phyloP scores from a whole-genome alignment of 1,140 invertebrate species.

The Dolichoris vasculosae region DNA sequence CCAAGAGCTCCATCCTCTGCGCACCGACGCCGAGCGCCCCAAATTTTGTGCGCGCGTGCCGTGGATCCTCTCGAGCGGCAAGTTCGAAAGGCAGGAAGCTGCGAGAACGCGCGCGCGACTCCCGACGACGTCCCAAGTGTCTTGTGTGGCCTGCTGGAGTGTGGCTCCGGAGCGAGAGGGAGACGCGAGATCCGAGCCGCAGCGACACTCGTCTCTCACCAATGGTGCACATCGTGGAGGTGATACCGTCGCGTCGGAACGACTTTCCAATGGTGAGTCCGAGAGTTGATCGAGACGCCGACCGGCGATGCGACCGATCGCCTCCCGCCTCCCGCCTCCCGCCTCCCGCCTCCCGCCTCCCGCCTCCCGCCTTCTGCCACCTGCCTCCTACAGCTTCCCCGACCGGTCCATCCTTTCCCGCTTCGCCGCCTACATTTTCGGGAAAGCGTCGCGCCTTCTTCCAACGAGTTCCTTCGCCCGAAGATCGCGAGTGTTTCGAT shows the following conservation, averaged over 20 bases:
- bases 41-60: not conserved
- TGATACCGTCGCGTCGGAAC: constrained; percentile 73
- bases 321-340: no score
- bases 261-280: constrained; percentile 73
- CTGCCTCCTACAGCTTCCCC: no score
- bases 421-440: no score
- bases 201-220: constrained; percentile 56
- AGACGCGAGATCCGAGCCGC: not conserved
- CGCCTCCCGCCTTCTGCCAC: no score
- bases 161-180: not conserved
- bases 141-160: not conserved
- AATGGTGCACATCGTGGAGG: constrained; percentile 75
- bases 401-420: no score
- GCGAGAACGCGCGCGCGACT: not conserved
- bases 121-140: not conserved
- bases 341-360: no score
- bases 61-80: not conserved
- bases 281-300: no score
- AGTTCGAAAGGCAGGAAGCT: not conserved
- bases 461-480: no score
- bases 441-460: no score
- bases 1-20: no score
- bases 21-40: not conserved
- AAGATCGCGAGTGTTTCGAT: no score
- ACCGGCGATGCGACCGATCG: not conserved